Conservation (phyloP, 2,797 vertebrate genomes). For the Poeciliopsis presidionis region DNA sequence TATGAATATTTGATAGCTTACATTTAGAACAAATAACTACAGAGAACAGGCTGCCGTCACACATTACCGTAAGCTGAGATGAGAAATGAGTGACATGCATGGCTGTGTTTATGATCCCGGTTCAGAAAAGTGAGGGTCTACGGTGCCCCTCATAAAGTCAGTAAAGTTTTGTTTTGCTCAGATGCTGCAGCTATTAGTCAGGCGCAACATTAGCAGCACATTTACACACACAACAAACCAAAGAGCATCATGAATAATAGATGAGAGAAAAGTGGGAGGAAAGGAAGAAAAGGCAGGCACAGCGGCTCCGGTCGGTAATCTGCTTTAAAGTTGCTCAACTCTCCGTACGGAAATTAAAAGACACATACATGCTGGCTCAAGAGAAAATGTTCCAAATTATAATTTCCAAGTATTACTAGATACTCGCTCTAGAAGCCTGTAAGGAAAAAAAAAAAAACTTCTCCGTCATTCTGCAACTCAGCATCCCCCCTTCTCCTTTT, state of each 20-base stretch:
- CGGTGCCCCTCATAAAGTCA: too few relatives aligned
- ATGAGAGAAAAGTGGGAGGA: slow-evolving; percentile 27
- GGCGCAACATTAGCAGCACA: slow-evolving; percentile 40
- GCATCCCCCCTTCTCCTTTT: background rate
- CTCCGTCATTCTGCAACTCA: background rate
- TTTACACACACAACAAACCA: slow-evolving; percentile 36
- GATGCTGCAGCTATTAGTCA: slow-evolving; percentile 5
- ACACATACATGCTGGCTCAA: background rate
- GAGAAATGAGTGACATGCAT: background rate
- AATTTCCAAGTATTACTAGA: background rate
- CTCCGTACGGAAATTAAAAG: background rate
- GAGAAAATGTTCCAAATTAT: background rate
- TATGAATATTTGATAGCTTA: slow-evolving; percentile 39
- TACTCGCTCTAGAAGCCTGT: background rate
- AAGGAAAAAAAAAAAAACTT: background rate
- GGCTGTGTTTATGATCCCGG: background rate
- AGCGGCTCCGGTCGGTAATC: slow-evolving; percentile 1
- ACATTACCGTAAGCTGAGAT: background rate
- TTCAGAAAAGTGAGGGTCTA: background rate
- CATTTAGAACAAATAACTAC: slow-evolving; percentile 21
- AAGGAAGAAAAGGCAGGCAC: slow-evolving; percentile 1
- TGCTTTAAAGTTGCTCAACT: slow-evolving; percentile 13
- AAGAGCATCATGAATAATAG: slow-evolving; percentile 48
- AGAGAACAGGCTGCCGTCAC: background rate
- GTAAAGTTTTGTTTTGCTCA: background rate